Evolutionary conservation across 2,888 invertebrate species (phyloP).

Genomic region (Drosophila merina): DNA sequence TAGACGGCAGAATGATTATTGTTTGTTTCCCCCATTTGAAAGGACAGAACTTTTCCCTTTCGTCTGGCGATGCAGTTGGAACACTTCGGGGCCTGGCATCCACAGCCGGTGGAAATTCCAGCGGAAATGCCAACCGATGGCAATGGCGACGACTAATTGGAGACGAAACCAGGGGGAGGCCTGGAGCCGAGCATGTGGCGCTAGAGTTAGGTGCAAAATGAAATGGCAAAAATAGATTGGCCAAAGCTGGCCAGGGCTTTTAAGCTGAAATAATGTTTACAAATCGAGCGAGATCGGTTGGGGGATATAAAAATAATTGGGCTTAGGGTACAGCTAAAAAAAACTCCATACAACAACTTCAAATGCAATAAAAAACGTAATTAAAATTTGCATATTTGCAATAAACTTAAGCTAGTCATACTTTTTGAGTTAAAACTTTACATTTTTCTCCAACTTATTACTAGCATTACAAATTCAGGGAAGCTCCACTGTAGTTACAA

Average conservation of each 20-base stretch:
- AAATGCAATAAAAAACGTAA: background rate
- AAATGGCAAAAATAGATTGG: slow-evolving; percentile 57
- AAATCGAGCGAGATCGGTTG: slow-evolving; percentile 60
- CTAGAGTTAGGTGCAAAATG: slow-evolving; percentile 56
- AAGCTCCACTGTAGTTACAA: slow-evolving; percentile 11
- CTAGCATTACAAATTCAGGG: too few species aligned
- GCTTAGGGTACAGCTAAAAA: slow-evolving; percentile 62
- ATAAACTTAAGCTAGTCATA: too few species aligned
- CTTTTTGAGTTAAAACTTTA: background rate
- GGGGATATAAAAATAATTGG: slow-evolving; percentile 34
- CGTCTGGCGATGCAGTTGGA: background rate
- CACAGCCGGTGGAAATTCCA: slow-evolving; percentile 53
- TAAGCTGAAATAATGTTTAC: slow-evolving; percentile 28
- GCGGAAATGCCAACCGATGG: slow-evolving; percentile 69
- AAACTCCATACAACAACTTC: slow-evolving; percentile 31
- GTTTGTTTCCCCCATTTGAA: slow-evolving; percentile 36
- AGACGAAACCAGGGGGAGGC: slow-evolving; percentile 6
- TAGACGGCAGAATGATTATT: slow-evolving; percentile 49
- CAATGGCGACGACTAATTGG: slow-evolving; percentile 65
- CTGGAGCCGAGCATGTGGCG: background rate
- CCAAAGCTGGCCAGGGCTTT: slow-evolving; percentile 22
- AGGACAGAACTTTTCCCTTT: slow-evolving; percentile 59
- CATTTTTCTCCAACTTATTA: background rate
- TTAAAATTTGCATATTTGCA: background rate
- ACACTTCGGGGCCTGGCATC: slow-evolving; percentile 10